Conservation (phyloP, 2,888 invertebrate species). For the Pediacus dermestoides region DNA sequence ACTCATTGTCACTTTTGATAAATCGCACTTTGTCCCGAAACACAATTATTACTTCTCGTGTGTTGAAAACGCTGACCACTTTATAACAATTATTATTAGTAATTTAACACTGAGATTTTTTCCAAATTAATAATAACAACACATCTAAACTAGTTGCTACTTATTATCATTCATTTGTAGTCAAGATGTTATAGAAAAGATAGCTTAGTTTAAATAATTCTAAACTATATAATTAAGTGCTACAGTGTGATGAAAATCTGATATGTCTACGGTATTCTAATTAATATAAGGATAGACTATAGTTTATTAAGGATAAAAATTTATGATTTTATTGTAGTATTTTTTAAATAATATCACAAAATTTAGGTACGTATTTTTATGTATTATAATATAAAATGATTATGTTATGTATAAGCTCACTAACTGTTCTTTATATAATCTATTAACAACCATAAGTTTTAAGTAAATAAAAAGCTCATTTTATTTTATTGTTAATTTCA, state of each 20-base stretch:
- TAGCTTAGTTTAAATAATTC: slow-evolving; percentile 19
- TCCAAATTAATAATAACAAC: slow-evolving; percentile 14
- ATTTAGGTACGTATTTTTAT: slow-evolving; percentile 34
- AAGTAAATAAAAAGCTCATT: no score
- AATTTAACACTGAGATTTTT: slow-evolving; percentile 10
- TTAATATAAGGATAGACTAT: not conserved
- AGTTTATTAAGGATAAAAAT: slow-evolving; percentile 1
- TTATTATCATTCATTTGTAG: slow-evolving; percentile 31
- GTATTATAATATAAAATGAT: slow-evolving; percentile 15
- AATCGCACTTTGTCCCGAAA: no score
- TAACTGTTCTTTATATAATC: slow-evolving; percentile 16
- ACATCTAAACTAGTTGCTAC: slow-evolving; percentile 25
- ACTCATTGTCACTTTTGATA: slow-evolving; percentile 34
- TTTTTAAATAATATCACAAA: slow-evolving; percentile 33
- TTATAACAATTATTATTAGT: slow-evolving; percentile 21
- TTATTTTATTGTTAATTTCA: no score
- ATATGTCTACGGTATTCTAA: slow-evolving; percentile 35
- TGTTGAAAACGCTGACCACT: slow-evolving; percentile 21
- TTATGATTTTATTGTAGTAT: slow-evolving; percentile 1
- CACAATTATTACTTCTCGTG: slow-evolving; percentile 13
- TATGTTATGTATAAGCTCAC: slow-evolving; percentile 20
- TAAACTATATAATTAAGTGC: slow-evolving; percentile 25
- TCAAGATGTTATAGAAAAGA: no score
- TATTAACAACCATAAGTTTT: slow-evolving; percentile 14
- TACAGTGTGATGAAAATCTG: slow-evolving; percentile 29